Base-by-base conservation (phyloP, 1,140 invertebrate genomes). In the Drosophila kurseongensis region DNA sequence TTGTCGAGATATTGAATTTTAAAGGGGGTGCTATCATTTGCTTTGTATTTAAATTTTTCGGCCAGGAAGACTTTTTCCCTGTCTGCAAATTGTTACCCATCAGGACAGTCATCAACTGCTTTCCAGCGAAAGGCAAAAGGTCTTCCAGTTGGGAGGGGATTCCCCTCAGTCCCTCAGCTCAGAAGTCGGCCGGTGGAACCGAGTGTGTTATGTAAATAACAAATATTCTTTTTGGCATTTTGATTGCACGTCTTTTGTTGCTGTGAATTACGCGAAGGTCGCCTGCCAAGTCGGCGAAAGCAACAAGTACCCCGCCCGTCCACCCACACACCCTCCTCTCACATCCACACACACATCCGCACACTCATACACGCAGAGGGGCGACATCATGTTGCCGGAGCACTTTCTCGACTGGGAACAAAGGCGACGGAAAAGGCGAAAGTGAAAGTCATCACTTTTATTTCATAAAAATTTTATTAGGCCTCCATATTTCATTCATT, bases 391-490 rank as follows among this genome's bases (percentile, higher is more conserved):
- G 23, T 14, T 48, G 23, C 23, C 23, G 38, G 54, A 38, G 36
- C 54, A 29, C 32, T 23, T 56, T 29, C 54, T 16, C 23, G 13
- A 13, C 23, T 27, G 18, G 7, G 13, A 40, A 63, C 60, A 69
- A 61, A 52, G 40, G 51, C 48, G 56, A 55, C 38, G 45, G 55
- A 42, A 62, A 79, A 62, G 59, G 57, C 45, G 62, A 88, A 88
- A 88, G 75, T 83, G 79, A 89, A 89, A 88, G 84, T 89, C 84
- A 88, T 88, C 83, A 89, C 83, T 84, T 88, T 88, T 84, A 88
- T 88, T 84, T 88, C 80, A 88, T 88, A 89, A 69, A 88, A 88
- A 71, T 88, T 88, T 89, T 84, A 89, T 88, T 80, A 89, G 84
- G 76, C 76, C 80, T 68, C 76, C 72, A 88, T 88, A 88, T 88